Evolutionary conservation across 2,113 vertebrate species (phyloP).

Genomic region (Fulica atra): DNA sequence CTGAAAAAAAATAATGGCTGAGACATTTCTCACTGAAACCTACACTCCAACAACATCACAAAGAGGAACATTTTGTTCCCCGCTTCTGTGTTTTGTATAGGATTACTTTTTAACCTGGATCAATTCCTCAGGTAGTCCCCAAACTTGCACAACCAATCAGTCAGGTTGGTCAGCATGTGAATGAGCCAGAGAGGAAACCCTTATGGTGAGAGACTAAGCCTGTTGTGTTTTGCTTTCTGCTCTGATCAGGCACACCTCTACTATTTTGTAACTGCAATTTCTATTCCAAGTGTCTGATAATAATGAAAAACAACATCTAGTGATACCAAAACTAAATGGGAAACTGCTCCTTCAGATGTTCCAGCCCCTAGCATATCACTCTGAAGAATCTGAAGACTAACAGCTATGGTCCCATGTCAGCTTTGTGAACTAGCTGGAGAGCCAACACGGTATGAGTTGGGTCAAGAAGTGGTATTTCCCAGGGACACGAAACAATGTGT

Average conservation of each 20-base stretch:
- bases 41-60: not conserved
- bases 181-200: not conserved
- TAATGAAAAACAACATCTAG: not conserved
- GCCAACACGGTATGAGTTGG: too few relatives aligned
- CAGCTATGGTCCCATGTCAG: not conserved
- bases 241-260: not conserved
- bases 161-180: not conserved
- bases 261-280: not conserved
- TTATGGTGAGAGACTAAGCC: not conserved
- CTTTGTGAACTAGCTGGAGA: not conserved
- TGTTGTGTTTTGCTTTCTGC: not conserved
- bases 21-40: not conserved
- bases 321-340: not conserved
- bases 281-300: not conserved
- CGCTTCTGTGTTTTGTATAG: not conserved
- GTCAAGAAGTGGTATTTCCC: not conserved
- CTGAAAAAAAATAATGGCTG: not conserved
- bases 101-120: not conserved
- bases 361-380: not conserved
- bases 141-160: not conserved
- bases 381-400: not conserved
- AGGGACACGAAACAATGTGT: not conserved
- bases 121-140: not conserved
- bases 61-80: not conserved
- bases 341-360: not conserved